Evolutionary conservation across 2,888 invertebrate genomes (phyloP).

Genomic region (Andrena bucephala): DNA sequence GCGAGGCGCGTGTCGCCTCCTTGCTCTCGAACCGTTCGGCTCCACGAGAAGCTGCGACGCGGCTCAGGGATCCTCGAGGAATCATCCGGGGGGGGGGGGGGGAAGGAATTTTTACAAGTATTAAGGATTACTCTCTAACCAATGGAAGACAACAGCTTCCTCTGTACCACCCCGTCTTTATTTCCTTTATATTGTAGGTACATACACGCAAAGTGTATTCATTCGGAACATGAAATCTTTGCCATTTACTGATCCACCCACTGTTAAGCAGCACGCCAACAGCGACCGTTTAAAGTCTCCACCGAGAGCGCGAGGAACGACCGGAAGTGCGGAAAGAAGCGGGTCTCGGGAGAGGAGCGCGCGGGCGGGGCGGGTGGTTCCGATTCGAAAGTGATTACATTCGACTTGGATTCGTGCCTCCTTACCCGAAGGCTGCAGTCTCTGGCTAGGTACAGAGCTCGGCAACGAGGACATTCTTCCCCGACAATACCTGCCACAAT

Average conservation of each 20-base stretch:
- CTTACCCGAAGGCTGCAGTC: conserved; percentile 68
- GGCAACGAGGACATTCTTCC: conserved; percentile 84
- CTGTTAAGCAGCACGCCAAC: no score
- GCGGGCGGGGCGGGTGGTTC: conserved; percentile 48
- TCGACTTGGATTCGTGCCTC: conserved; percentile 75
- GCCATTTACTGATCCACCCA: no score
- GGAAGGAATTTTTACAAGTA: neutral
- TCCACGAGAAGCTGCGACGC: neutral
- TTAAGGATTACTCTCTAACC: neutral
- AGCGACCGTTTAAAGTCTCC: neutral
- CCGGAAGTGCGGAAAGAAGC: conserved; percentile 15
- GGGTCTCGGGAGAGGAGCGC: neutral
- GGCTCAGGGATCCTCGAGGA: neutral
- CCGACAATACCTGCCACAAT: conserved; percentile 83
- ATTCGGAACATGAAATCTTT: no score
- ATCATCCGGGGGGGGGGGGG: neutral
- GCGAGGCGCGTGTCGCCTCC: conserved; percentile 34
- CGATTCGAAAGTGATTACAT: conserved; percentile 72
- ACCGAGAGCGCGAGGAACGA: conserved; percentile 27
- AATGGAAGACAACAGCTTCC: no score
- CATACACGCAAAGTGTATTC: no score
- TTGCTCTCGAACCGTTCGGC: neutral
- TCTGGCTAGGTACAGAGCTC: conserved; percentile 62
- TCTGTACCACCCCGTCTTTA: no score
- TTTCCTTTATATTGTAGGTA: no score